phyloP scores from a whole-genome alignment of 1,140 invertebrate species.

The Brachionus paranguensis region DNA sequence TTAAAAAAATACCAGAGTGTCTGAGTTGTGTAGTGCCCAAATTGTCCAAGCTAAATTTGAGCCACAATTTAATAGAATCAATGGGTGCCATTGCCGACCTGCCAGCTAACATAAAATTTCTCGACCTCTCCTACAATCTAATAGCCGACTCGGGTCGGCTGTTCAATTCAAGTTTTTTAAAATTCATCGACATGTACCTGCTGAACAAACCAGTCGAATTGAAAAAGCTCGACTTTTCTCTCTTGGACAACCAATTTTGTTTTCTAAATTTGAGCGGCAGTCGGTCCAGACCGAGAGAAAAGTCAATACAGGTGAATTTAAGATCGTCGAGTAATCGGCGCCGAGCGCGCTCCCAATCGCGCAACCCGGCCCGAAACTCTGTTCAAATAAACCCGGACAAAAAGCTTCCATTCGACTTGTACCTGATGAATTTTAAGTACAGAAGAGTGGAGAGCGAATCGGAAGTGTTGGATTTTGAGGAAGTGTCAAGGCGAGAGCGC shows the following conservation, averaged over 20 bases:
- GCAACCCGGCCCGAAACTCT: not conserved
- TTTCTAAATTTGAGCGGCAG: not conserved
- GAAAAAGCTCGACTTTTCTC: not conserved
- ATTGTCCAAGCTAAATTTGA: conserved; percentile 78
- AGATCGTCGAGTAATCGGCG: conserved; percentile 24
- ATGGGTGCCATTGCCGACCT: conserved; percentile 78
- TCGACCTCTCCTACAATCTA: conserved; percentile 86
- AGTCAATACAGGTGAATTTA: not conserved
- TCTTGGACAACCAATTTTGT: conserved; percentile 30
- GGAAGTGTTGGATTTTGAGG: not conserved
- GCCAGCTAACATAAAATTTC: conserved; percentile 75
- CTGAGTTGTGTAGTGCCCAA: conserved; percentile 79
- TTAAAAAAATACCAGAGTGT: conserved; percentile 74
- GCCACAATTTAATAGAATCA: conserved; percentile 73
- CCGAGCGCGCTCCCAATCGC: conserved; percentile 8
- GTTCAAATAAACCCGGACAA: not conserved
- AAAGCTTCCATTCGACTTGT: conserved; percentile 26
- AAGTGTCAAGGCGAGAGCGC: not conserved
- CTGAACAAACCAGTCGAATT: not conserved
- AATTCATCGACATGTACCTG: not conserved
- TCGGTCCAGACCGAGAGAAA: not conserved
- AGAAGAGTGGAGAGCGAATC: not conserved
- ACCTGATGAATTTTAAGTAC: conserved; percentile 19
- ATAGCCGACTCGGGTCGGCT: conserved; percentile 58
- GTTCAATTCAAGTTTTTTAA: conserved; percentile 6